Base-by-base conservation (phyloP, 2,113 vertebrate genomes). In the Vidua macroura region DNA sequence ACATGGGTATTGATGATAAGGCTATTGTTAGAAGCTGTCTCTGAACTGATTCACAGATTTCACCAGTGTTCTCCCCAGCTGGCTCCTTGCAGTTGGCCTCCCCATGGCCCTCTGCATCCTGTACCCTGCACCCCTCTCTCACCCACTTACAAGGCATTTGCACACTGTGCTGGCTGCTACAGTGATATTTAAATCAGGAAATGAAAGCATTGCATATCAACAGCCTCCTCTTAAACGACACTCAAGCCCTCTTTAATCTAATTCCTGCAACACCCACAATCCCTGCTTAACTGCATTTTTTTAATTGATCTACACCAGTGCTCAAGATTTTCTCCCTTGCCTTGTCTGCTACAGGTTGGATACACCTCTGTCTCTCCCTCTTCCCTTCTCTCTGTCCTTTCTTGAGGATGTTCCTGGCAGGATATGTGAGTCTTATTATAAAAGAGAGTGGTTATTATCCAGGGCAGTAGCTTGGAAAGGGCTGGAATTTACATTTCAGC, bases 401-500 rank as follows among this genome's bases (percentile, higher is more conserved):
- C 49, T 39, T 23, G 35, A 53, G 31, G 48, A 37, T 41, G 60
- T 37, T 63, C 13, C 33, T 79, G 60, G 64, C 83, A 81, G 30
- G 5, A 2, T 27, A 52, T 66, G 30, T 2, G 4, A 76, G 55
- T 44, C 70, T 37, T 48, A 25, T 69, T 78, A 30, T 2, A 16
- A 73, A 72, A 67, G 70, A 82, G 66, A 82, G 62, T 3, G 2
- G 68, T 74, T 83, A 56, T 52, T 91, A 69, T 83, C 33, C 55
- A 46, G 67, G 0, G 0, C 5, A 5, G 51, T 63, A 73, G 58
- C 75, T 85, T 88, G 92, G 79, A 63, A 90, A 92, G 73, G 88
- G 44, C 64, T 83, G 90, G 75, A n/a, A 76, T 88, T 88, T 90
- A 58, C 94, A 87, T 93, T 94, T 64, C 41, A 83, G 55, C 63